Evolutionary conservation across 2,888 invertebrate species (phyloP).

Genomic region (Gari tellinella): DNA sequence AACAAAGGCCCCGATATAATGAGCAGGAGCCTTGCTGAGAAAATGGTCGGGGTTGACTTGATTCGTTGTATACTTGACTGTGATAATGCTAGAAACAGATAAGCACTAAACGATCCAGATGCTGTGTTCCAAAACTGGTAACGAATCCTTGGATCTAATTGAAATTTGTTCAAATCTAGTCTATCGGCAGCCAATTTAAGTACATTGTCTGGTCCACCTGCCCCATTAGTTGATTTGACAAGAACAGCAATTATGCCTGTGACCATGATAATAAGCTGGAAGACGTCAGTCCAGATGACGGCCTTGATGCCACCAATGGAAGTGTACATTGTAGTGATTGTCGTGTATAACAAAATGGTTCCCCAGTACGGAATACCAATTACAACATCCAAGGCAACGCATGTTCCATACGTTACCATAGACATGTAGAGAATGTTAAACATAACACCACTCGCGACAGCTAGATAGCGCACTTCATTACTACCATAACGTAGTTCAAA

Average conservation of each 20-base stretch:
- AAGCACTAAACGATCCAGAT: slow-evolving; percentile 23
- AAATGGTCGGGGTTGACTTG: slow-evolving; percentile 16
- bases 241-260: slow-evolving; percentile 34
- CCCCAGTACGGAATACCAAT: slow-evolving; percentile 37
- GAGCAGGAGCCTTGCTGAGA: slow-evolving; percentile 10
- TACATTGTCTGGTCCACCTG: slow-evolving; percentile 15
- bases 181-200: slow-evolving; percentile 3
- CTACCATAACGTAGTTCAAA: slow-evolving; percentile 23
- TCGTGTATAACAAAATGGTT: slow-evolving; percentile 29
- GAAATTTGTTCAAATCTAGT: slow-evolving; percentile 13
- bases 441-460: slow-evolving; percentile 15
- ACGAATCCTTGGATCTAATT: slow-evolving; percentile 33
- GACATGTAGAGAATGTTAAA: slow-evolving; percentile 37
- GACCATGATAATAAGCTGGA: slow-evolving; percentile 38
- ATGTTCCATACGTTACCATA: slow-evolving; percentile 26
- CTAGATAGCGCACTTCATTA: slow-evolving; percentile 30
- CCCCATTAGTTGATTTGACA: slow-evolving; percentile 16
- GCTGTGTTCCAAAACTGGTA: slow-evolving; percentile 27
- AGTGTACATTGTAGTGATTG: slow-evolving; percentile 35
- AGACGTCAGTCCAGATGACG: slow-evolving; percentile 45
- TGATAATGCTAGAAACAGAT: slow-evolving; percentile 16
- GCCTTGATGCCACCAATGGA: slow-evolving; percentile 41
- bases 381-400: slow-evolving; percentile 26
- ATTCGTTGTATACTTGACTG: slow-evolving; percentile 43
- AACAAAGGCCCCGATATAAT: slow-evolving; percentile 24